Percentiles rank a stretch among this genome's conserved stretches.
phyloP scores from a whole-genome alignment of 1,140 invertebrate genomes.

The Drepana arcuata region DNA sequence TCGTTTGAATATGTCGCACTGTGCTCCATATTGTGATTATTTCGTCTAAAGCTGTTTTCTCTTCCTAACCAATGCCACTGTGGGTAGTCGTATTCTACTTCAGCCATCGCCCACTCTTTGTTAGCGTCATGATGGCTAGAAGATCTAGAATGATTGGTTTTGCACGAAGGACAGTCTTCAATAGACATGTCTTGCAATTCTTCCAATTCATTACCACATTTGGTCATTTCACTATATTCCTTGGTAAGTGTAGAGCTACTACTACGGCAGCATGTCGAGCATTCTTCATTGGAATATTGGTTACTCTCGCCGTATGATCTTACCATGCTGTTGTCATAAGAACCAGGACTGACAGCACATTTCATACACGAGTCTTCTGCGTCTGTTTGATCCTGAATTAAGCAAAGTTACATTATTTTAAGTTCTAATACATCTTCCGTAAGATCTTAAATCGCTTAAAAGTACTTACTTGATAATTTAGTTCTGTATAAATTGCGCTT shows the following conservation, averaged over 20 bases:
- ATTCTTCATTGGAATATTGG: constrained; percentile 64
- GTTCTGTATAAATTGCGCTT: constrained; percentile 62
- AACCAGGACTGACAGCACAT: constrained; percentile 58
- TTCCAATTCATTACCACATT: constrained; percentile 55
- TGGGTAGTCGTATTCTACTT: constrained; percentile 63
- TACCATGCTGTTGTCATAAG: constrained; percentile 60
- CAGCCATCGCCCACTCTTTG: constrained; percentile 58
- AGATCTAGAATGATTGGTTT: constrained; percentile 55
- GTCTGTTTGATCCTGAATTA: constrained; percentile 52
- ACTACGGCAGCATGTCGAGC: constrained; percentile 61
- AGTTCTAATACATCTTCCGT: too few species aligned
- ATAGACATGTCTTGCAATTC: constrained; percentile 58
- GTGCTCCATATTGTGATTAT: too few species aligned
- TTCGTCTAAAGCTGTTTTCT: constrained; percentile 58
- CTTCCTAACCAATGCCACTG: constrained; percentile 64
- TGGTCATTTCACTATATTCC: constrained; percentile 66
- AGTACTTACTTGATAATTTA: constrained; percentile 53
- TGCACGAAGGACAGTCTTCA: constrained; percentile 63
- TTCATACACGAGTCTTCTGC: constrained; percentile 61
- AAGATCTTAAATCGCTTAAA: too few species aligned
- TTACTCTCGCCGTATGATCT: constrained; percentile 60
- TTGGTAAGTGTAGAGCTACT: constrained; percentile 63
- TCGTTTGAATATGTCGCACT: constrained; percentile 40
- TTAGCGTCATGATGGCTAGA: constrained; percentile 58
- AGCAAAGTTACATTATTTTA: too few species aligned